Base-by-base conservation (phyloP, 2,888 invertebrate species). In the Oligia strigilis region DNA sequence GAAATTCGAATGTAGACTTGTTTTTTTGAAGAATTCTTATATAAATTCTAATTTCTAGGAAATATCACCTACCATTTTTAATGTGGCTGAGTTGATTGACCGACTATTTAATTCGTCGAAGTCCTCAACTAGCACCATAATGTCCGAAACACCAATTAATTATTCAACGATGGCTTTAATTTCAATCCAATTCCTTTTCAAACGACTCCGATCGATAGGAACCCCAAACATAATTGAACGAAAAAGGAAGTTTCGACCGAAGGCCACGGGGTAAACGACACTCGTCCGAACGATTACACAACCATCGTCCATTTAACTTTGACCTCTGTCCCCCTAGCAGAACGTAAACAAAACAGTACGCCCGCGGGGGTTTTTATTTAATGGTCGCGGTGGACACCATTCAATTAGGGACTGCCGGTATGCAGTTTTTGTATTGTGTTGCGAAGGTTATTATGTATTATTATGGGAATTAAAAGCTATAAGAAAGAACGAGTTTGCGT, bases 211-310 rank as follows among this genome's bases (percentile, higher is more conserved):
- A 64, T 87, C 66, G 62, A 76, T 73, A 72, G 80, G 46, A 72
- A 78, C 82, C 83, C 81, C 73, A 69, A 89, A 92, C 90, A 91
- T 89, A 90, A 91, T 88, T 88, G 90, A 88, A 90, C 90, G 90
- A 92, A 93, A 93, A 93, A 93, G 94, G 93, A 94, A 93, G 92
- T 90, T 90, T 85, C 87, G 88, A 88, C 91, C 92, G 95, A 96
- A 95, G 96, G 95, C 94, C 95, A 90, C 91, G 94, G 94, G 96
- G 96, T 96, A 96, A 96, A 96, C 91, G 96, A 96, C 96, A 95
- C 93, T 90, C 77, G 77, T 64, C 23, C 82, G 78, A 88, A 88
- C 91, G 92, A 94, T 96, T 95, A 95, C 95, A 94, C 95, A 96
- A 92, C 90, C 78, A 87, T 85, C 78, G 88, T 93, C 93, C 92